phyloP scores from a whole-genome alignment of 2,797 vertebrate species.

The Mallotus villosus region DNA sequence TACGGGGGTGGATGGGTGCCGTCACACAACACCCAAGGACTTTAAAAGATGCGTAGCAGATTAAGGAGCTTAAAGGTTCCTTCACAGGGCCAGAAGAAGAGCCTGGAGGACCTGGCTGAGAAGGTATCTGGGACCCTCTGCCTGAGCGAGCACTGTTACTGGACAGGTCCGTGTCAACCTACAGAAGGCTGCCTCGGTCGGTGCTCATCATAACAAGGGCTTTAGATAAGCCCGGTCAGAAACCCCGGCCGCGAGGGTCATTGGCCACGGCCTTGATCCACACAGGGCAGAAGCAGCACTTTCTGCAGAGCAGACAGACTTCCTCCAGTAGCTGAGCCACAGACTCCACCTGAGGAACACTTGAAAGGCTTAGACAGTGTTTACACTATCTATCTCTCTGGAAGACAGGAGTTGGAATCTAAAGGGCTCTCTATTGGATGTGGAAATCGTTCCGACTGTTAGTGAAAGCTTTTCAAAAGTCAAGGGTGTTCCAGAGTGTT shows the following conservation, averaged over 20 bases:
- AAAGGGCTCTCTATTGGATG: constrained; percentile 11
- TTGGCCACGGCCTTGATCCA: constrained; percentile 10
- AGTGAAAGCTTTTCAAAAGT: neutral
- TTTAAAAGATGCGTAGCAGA: constrained; percentile 34
- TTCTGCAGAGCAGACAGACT: neutral
- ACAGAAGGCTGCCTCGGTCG: constrained; percentile 5
- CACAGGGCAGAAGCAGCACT: neutral
- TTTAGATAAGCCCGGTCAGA: constrained; percentile 11
- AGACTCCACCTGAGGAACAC: constrained; percentile 16
- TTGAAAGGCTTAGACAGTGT: constrained; percentile 17
- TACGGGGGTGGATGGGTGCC: neutral
- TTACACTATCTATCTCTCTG: constrained; percentile 17
- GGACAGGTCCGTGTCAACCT: neutral
- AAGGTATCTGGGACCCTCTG: neutral
- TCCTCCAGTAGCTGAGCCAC: neutral
- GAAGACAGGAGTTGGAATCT: constrained; percentile 2
- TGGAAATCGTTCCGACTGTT: constrained; percentile 13
- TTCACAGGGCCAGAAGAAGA: constrained; percentile 19
- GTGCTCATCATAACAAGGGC: constrained; percentile 7
- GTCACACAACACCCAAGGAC: constrained; percentile 29
- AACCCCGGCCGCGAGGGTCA: neutral
- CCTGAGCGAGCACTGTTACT: constrained; percentile 4
- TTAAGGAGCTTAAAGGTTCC: constrained; percentile 30
- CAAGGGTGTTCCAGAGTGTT: neutral
- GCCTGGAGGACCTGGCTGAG: constrained; percentile 24